Percentiles rank a stretch among this genome's conserved stretches.
Evolutionary conservation across 2,888 invertebrate species (phyloP).

Genomic region (Deroplatys truncata): DNA sequence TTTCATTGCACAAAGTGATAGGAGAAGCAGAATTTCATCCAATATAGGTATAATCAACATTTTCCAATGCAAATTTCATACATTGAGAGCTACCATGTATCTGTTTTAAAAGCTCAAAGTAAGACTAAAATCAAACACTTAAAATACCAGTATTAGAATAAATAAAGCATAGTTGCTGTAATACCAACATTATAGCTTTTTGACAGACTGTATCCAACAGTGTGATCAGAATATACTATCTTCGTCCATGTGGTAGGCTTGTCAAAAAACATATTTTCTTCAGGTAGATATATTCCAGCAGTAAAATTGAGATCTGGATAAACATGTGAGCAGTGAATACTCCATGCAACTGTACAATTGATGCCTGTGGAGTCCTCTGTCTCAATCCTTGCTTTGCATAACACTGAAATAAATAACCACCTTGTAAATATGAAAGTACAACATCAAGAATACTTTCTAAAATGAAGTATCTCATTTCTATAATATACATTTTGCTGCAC

Average conservation of each 20-base stretch:
- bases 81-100: no score
- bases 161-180: background rate
- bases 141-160: no score
- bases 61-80: no score
- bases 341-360: background rate
- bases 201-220: background rate
- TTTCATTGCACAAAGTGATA: no score
- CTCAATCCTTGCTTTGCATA: conserved; percentile 1
- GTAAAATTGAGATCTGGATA: conserved; percentile 4
- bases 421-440: background rate
- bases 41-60: no score
- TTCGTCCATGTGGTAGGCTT: background rate
- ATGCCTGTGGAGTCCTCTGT: background rate
- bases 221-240: background rate
- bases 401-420: background rate
- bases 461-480: no score
- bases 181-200: background rate
- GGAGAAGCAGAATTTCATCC: no score
- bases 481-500: no score
- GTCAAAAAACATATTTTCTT: background rate
- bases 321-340: background rate
- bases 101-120: no score
- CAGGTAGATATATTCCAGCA: background rate
- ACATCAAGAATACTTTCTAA: no score
- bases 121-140: no score